These are phyloP conservation scores for Pangasianodon hypophthalmus DNA, from an alignment of 2,113 vertebrate species.

Conservation along the genomic window DNA sequence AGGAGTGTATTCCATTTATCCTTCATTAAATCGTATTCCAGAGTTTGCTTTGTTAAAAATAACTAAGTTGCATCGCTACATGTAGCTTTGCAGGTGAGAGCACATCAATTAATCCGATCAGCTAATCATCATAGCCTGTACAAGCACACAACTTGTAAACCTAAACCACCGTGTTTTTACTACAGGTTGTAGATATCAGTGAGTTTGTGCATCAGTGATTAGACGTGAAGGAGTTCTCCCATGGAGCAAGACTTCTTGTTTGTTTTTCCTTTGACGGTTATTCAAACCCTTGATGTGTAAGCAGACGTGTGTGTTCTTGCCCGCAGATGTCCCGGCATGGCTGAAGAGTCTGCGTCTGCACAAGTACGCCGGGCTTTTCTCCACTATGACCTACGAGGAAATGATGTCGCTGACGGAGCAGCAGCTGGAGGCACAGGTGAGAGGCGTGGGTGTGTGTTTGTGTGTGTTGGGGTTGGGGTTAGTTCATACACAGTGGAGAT, in stretches of 20 bases:
- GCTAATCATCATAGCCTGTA: background rate
- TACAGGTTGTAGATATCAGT: background rate
- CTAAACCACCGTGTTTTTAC: background rate
- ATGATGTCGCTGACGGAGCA: slow-evolving; percentile 97
- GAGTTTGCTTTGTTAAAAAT: background rate
- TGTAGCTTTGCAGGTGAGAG: background rate
- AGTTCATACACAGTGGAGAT: background rate
- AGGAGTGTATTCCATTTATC: background rate
- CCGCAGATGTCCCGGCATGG: slow-evolving; percentile 93
- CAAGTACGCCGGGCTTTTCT: slow-evolving; percentile 95
- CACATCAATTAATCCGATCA: no score
- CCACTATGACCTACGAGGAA: slow-evolving; percentile 95
- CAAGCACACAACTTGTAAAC: background rate
- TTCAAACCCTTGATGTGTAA: background rate
- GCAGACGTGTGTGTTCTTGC: slow-evolving; percentile 31
- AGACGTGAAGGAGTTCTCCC: no score
- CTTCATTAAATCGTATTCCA: background rate
- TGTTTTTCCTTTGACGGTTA: background rate
- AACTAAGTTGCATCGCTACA: background rate
- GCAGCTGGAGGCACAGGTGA: slow-evolving; percentile 92
- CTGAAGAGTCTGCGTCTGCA: slow-evolving; percentile 97
- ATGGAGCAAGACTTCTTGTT: no score
- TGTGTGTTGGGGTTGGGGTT: background rate
- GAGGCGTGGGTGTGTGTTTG: background rate
- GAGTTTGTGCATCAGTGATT: background rate